Conservation (phyloP, 2,888 invertebrate species). For the Heliconius ethilla region DNA sequence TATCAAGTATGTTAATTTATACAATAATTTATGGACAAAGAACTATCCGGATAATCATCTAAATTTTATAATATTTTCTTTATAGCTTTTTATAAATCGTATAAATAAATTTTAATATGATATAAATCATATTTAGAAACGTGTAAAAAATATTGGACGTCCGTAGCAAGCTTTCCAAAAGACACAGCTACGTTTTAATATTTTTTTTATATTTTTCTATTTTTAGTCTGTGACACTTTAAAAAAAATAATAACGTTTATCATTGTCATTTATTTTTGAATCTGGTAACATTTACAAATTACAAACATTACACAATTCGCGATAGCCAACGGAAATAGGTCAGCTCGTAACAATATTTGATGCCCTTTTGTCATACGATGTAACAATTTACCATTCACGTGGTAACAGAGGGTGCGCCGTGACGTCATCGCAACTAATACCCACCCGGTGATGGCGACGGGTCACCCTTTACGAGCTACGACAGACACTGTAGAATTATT, state of each 20-base stretch:
- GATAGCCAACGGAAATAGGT: slow-evolving; percentile 34
- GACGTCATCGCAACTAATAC: slow-evolving; percentile 36
- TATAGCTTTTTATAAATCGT: not conserved
- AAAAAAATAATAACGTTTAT: no score
- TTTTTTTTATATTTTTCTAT: no score
- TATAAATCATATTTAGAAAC: not conserved
- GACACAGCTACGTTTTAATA: no score
- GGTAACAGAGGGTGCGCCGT: slow-evolving; percentile 41
- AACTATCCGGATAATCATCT: not conserved
- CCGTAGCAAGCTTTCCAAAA: no score
- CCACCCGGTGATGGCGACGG: slow-evolving; percentile 21
- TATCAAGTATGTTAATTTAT: slow-evolving; percentile 3
- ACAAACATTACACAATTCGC: slow-evolving; percentile 14
- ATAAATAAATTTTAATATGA: no score
- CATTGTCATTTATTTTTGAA: no score
- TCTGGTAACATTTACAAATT: not conserved
- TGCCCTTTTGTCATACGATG: slow-evolving; percentile 37
- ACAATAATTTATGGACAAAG: not conserved
- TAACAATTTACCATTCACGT: slow-evolving; percentile 30
- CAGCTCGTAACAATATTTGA: slow-evolving; percentile 29
- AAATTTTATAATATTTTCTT: not conserved
- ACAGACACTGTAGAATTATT: slow-evolving; percentile 24
- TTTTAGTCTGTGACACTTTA: no score
- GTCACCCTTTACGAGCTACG: slow-evolving; percentile 30
- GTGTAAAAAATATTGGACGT: not conserved